Percentiles rank a stretch among this genome's conserved stretches.
These are phyloP conservation scores for Oceanites oceanicus DNA, from an alignment of 2,113 vertebrate genomes.

Conservation along the genomic window DNA sequence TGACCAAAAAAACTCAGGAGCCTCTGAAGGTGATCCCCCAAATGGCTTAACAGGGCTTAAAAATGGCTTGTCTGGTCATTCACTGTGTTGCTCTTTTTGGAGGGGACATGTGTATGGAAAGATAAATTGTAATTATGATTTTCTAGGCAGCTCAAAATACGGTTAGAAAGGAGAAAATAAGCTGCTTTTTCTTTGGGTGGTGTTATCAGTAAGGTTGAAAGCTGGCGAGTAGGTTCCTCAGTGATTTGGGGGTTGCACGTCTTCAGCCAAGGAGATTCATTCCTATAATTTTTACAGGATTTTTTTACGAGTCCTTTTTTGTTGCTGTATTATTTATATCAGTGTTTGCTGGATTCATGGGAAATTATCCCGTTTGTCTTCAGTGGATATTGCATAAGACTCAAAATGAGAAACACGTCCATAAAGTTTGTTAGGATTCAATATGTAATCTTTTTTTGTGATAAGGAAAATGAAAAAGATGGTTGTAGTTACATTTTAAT, in stretches of 20 bases:
- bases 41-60: neutral
- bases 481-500: slow-evolving; percentile 7
- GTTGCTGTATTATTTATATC: neutral
- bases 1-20: neutral
- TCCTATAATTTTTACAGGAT: neutral
- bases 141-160: neutral
- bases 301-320: neutral
- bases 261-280: neutral
- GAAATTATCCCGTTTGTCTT: neutral
- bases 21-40: neutral
- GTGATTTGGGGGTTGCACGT: neutral
- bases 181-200: neutral
- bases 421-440: neutral
- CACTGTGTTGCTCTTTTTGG: neutral
- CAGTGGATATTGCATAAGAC: neutral
- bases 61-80: neutral
- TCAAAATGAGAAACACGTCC: neutral
- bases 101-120: neutral
- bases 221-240: neutral
- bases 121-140: neutral
- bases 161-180: neutral
- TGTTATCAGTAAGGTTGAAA: neutral
- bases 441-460: neutral
- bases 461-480: neutral
- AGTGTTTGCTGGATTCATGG: neutral